phyloP scores from a whole-genome alignment of 2,888 invertebrate species.

The Junonia oenone region DNA sequence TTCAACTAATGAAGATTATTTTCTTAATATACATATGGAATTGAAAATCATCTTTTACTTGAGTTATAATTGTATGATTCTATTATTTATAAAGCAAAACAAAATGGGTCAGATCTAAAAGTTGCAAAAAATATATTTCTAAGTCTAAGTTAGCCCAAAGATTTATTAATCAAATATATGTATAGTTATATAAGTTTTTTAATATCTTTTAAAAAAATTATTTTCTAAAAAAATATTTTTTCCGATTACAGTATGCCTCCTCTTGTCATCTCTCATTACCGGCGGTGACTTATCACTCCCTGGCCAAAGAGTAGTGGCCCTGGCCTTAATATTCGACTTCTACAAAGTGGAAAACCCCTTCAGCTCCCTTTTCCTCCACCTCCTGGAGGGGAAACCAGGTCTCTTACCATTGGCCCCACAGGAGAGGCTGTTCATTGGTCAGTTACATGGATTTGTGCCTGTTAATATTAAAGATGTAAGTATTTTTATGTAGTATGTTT shows the following conservation, averaged over 20 bases:
- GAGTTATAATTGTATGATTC: no score
- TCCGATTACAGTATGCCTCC: constrained; percentile 61
- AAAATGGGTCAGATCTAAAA: no score
- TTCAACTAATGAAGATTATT: no score
- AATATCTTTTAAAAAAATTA: not conserved
- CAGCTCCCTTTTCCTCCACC: constrained; percentile 58
- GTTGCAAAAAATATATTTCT: no score
- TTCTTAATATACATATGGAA: no score
- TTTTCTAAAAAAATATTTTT: not conserved
- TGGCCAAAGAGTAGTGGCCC: constrained; percentile 66
- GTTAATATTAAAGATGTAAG: constrained; percentile 85
- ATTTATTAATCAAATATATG: no score
- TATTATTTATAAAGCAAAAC: no score
- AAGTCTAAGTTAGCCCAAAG: no score
- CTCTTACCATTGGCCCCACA: constrained; percentile 60
- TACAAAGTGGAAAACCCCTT: constrained; percentile 71
- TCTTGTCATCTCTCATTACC: constrained; percentile 65
- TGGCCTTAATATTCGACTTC: constrained; percentile 63
- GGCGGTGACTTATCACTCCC: constrained; percentile 68
- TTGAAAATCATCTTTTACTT: no score
- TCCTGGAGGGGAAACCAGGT: constrained; percentile 65
- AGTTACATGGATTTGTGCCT: constrained; percentile 84
- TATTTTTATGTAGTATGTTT: constrained; percentile 17
- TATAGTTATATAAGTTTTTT: no score
- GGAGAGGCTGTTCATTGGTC: constrained; percentile 86